Base-by-base conservation (phyloP, 2,113 vertebrate genomes). In the Thamnophis sirtalis region DNA sequence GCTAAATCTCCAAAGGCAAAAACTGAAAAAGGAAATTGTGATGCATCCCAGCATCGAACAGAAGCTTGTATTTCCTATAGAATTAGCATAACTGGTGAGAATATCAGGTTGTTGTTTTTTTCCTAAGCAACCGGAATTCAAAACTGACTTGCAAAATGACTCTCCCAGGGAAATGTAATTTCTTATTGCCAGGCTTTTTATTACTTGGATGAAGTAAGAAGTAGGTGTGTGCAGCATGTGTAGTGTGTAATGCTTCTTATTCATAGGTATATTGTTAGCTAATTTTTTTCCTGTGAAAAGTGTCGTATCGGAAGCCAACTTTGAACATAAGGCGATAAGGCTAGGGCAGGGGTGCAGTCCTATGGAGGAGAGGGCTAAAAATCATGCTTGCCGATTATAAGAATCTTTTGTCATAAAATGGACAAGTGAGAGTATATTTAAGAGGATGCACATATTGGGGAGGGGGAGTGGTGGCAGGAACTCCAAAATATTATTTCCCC, bases 71-170 rank as follows among this genome's bases (percentile, higher is more conserved):
- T 92, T 97, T 97, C 96, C 96, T 96, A 93, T 92, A 94, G 92
- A 94, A 91, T 84, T 93, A 63, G 87, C 63, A 94, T 95, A 95
- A 94, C 68, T 95, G 89, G 93, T 90, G 94, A 43, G 95, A 95
- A 95, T 93, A 96, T 95, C 95, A 95, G 95, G 91, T n/a, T n/a
- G 91, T 94, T 91, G 2, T 38, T 33, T 33, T 28, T 11, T 0
- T 3, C 58, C 94, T 95, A 91, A 86, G 95, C 94, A 96, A 87
- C 92, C 95, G 95, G 95, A 95, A 95, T 95, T 96, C 95, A 95
- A 95, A 94, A 94, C 96, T 96, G 95, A 95, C 90, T 97, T 95
- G 94, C 96, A 95, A 95, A 97, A 97, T 96, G 96, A 96, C 94
- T 93, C 94, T 97, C 93, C 93, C 94, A 97, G 96, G 95, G 55